Conservation (phyloP, 2,113 vertebrate species). For the Orientallactaga bullata region DNA sequence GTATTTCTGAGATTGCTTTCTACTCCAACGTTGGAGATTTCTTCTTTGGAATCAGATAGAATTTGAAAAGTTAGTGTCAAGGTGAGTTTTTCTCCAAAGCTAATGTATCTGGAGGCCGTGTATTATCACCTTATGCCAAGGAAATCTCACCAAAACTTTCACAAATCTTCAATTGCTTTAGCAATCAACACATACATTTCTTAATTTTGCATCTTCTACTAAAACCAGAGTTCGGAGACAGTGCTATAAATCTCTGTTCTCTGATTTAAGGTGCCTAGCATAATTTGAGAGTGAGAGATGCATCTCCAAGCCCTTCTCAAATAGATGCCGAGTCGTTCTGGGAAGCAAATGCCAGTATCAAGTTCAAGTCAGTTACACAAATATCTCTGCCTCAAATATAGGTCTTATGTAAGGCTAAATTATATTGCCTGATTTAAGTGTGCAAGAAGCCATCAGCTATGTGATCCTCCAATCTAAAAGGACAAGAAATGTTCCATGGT, state of each 20-base stretch:
- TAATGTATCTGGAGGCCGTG: background rate
- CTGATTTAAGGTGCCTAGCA: background rate
- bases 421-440: constrained; percentile 19
- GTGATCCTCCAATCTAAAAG: background rate
- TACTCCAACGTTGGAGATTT: background rate
- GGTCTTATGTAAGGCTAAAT: background rate
- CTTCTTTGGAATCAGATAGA: constrained; percentile 20
- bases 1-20: background rate
- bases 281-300: background rate
- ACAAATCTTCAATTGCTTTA: background rate
- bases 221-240: background rate
- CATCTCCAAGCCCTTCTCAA: constrained; percentile 2
- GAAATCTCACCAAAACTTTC: background rate
- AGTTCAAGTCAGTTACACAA: background rate
- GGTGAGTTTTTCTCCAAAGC: background rate
- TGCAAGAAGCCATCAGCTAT: background rate
- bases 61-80: constrained; percentile 33
- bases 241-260: background rate
- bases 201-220: background rate
- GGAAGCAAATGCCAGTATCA: background rate
- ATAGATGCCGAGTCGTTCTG: background rate
- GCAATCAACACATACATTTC: background rate
- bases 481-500: background rate
- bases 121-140: background rate
- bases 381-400: background rate